These are phyloP conservation scores for Temnothorax longispinosus DNA, from an alignment of 1,140 invertebrate species.

Conservation along the genomic window DNA sequence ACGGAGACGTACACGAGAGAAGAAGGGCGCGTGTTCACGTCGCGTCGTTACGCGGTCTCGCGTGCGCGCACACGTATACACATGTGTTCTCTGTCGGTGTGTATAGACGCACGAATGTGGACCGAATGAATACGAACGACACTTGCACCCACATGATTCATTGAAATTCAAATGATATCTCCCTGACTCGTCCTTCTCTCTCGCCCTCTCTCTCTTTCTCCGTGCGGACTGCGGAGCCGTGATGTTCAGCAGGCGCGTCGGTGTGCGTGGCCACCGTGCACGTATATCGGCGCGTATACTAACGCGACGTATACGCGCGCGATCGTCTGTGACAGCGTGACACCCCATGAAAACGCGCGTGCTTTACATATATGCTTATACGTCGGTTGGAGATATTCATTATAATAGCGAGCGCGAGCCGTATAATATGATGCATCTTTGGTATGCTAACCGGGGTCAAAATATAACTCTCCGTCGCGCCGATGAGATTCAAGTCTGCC, in stretches of 20 bases:
- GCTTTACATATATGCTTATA: constrained; percentile 79
- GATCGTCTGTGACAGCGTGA: constrained; percentile 58
- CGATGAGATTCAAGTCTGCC: constrained; percentile 67
- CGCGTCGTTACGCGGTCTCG: constrained; percentile 44
- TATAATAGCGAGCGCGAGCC: constrained; percentile 76
- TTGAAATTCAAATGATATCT: constrained; percentile 84
- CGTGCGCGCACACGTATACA: not conserved
- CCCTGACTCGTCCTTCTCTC: constrained; percentile 19
- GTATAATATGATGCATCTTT: constrained; percentile 81
- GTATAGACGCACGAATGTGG: constrained; percentile 34
- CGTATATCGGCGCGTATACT: not conserved
- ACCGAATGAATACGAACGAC: constrained; percentile 70
- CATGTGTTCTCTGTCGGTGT: not conserved
- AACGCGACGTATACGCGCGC: not conserved
- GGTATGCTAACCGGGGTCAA: constrained; percentile 84
- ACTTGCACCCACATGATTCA: constrained; percentile 81
- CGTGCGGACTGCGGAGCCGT: not conserved
- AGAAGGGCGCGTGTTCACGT: constrained; percentile 35
- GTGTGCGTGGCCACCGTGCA: constrained; percentile 30
- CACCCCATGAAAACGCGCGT: constrained; percentile 68
- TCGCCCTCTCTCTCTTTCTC: not conserved
- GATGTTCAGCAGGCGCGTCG: not conserved
- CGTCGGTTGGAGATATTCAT: constrained; percentile 74
- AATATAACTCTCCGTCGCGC: constrained; percentile 77
- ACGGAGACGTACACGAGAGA: constrained; percentile 43